These are phyloP conservation scores for Labia minor DNA, from an alignment of 2,888 invertebrate genomes.

Conservation along the genomic window DNA sequence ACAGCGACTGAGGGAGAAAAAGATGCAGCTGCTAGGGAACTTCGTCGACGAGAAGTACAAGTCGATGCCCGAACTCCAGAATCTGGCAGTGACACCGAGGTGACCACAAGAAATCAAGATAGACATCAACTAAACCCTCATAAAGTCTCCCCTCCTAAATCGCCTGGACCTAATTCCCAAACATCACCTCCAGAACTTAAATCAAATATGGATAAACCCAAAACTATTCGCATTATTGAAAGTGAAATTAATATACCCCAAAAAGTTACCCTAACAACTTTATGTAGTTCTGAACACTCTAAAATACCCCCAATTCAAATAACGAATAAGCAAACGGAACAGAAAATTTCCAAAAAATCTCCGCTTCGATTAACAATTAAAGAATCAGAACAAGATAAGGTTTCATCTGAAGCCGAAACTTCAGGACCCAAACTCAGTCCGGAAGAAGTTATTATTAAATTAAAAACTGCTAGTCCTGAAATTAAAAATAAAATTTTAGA, in stretches of 20 bases:
- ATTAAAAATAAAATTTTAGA: background rate
- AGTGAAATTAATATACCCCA: background rate
- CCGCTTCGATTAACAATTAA: background rate
- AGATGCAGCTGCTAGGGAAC: conserved; percentile 54
- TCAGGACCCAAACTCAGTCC: background rate
- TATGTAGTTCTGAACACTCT: too few relatives aligned
- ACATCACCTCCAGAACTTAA: background rate
- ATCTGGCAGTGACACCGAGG: conserved; percentile 61
- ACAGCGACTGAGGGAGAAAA: conserved; percentile 65
- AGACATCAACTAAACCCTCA: background rate
- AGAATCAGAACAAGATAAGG: background rate
- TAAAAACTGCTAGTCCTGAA: background rate
- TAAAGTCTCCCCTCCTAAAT: background rate
- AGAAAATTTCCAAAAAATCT: too few relatives aligned
- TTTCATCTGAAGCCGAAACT: background rate
- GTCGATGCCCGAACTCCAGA: conserved; percentile 48
- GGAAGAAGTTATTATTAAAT: background rate
- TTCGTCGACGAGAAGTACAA: conserved; percentile 56
- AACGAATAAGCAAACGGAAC: too few relatives aligned
- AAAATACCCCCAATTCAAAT: too few relatives aligned
- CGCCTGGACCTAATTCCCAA: background rate
- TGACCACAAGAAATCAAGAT: conserved; percentile 37
- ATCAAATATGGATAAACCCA: background rate
- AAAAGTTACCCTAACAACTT: background rate
- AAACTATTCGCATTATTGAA: background rate